Evolutionary conservation across 1,140 invertebrate species (phyloP).

Genomic region (Heliothis subflexa): DNA sequence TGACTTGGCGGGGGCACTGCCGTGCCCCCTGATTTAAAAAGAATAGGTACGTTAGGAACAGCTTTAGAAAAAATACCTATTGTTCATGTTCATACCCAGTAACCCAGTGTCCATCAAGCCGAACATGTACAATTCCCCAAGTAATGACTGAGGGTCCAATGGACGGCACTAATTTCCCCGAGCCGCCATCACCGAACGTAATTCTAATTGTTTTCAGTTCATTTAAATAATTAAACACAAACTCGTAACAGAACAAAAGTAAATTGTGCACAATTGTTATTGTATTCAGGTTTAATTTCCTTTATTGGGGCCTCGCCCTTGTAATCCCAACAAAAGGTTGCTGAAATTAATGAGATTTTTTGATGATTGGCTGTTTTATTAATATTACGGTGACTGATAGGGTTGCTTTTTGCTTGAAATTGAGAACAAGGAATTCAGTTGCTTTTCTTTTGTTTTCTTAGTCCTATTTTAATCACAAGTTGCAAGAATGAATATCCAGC

Average conservation of each 20-base stretch:
- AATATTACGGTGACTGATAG: slow-evolving; percentile 21
- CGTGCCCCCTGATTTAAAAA: too few relatives aligned
- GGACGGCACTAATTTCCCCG: slow-evolving; percentile 1
- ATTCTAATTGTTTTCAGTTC: slow-evolving; percentile 36
- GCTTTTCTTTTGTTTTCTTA: too few relatives aligned
- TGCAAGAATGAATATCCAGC: too few relatives aligned
- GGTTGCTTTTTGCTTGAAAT: slow-evolving; percentile 7
- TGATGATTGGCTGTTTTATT: slow-evolving; percentile 48
- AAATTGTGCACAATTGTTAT: slow-evolving; percentile 26
- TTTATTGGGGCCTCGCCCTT: slow-evolving; percentile 42
- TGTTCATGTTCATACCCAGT: not conserved
- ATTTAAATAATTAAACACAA: slow-evolving; percentile 46
- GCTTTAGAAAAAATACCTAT: not conserved
- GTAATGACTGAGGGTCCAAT: slow-evolving; percentile 24
- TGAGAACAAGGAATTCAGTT: not conserved
- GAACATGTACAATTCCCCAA: slow-evolving; percentile 4
- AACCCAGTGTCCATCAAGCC: not conserved
- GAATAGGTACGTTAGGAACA: not conserved
- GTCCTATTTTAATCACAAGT: too few relatives aligned
- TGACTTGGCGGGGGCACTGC: too few relatives aligned
- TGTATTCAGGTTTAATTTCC: slow-evolving; percentile 46
- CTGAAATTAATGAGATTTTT: slow-evolving; percentile 52
- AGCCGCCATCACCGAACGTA: slow-evolving; percentile 20
- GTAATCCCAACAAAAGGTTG: slow-evolving; percentile 29
- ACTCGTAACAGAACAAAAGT: slow-evolving; percentile 16